Evolutionary conservation across 2,797 vertebrate genomes (phyloP).

Genomic region (Alca torda): DNA sequence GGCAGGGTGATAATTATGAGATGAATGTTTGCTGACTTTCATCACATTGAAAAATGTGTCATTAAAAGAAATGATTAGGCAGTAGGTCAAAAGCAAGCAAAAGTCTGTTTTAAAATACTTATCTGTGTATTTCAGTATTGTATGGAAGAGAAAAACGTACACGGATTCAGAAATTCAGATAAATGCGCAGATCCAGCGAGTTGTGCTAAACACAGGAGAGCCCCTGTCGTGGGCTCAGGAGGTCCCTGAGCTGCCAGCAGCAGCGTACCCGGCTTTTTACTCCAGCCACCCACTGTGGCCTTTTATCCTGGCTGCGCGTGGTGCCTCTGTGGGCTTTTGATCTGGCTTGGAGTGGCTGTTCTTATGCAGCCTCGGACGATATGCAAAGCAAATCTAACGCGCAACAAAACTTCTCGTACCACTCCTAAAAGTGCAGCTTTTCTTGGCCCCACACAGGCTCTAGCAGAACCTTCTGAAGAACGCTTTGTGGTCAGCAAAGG

Average conservation of each 20-base stretch:
- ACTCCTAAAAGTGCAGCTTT: neutral
- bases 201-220: neutral
- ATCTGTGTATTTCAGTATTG: neutral
- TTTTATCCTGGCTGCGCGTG: neutral
- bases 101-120: neutral
- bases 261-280: fast-evolving
- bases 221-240: fast-evolving
- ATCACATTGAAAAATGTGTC: neutral
- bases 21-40: neutral
- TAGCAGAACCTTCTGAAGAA: neutral
- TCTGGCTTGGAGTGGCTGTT: neutral
- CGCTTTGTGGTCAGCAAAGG: neutral
- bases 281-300: neutral
- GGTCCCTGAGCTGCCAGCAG: neutral
- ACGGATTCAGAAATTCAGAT: neutral
- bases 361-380: neutral
- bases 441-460: neutral
- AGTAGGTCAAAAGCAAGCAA: neutral
- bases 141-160: neutral
- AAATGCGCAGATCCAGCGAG: neutral
- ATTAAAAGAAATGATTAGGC: neutral
- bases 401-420: neutral
- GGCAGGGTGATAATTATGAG: neutral
- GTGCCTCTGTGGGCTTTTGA: neutral
- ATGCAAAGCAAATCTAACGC: fast-evolving